Evolutionary conservation across 2,113 vertebrate species (phyloP), one percentile per base, ranked within the genome.

Genomic region (Illadopsis cleaveri): DNA sequence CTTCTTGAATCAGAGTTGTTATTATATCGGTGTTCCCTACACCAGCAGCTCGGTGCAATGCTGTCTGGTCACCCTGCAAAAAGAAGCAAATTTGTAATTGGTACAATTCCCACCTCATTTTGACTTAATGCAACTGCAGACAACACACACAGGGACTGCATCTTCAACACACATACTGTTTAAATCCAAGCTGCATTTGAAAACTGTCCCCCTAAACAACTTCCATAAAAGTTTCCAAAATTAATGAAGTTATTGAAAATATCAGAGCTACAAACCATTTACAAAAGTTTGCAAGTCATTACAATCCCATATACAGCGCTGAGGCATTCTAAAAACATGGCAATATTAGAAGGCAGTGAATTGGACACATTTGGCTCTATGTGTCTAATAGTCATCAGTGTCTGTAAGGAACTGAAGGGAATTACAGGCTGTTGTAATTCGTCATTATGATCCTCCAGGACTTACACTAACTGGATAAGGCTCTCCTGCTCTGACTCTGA

Each of bases 51-150:
- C 99, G 98, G 78, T 99, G 99, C 85, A 99, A 66, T 3, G 99
- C 99, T 5, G 99, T 99, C 98, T 99, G 99, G 77, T 99, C 98
- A 27, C 99, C 98, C 99, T 99, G 98, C 48, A 90, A 80, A 64
- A 77, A 75, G 53, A 96, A 72, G 81, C 47, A 72, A 15, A 62
- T 65, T 27, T 65, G 45, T 48, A 10, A 89, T 33, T 11, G 2
- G 38, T 18, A 53, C 53, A 44, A 28, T 57, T 85, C 37, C 56
- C 51, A 60, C 10, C 45, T 76, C 33, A 28, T 40, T 91, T 72
- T 50, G 77, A 73, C 50, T 42, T 45, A 80, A 18, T 9, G 38
- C 30, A 77, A 72, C 86, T 4, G 13, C 53, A 27, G 3, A 66
- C 31, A 40, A 58, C 44, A 44, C 50, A 54, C 38, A 38, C 21